phyloP scores from a whole-genome alignment of 2,113 vertebrate genomes.

The Psittacara wagleri region DNA sequence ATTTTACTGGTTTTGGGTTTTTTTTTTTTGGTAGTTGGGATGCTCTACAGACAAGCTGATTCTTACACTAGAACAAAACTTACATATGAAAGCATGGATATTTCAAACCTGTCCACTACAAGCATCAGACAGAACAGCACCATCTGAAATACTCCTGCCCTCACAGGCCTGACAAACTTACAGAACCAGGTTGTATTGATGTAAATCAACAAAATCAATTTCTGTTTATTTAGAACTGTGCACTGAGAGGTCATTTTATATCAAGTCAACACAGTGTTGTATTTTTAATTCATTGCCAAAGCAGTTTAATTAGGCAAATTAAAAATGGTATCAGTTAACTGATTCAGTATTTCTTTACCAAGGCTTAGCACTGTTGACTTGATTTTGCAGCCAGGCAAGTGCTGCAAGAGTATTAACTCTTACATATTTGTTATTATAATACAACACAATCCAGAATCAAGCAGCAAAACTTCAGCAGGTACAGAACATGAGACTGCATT shows the following conservation, averaged over 20 bases:
- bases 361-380: background rate
- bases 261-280: background rate
- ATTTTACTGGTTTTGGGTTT: accelerated
- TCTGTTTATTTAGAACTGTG: background rate
- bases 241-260: background rate
- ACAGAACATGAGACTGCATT: background rate
- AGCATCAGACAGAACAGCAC: background rate
- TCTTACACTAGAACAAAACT: background rate
- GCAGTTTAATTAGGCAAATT: background rate
- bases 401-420: background rate
- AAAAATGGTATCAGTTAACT: background rate
- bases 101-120: background rate
- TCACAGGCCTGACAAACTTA: background rate
- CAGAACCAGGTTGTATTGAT: background rate
- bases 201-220: background rate
- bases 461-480: background rate
- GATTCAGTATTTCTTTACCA: background rate
- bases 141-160: background rate
- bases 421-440: background rate
- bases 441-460: background rate
- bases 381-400: background rate
- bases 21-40: background rate
- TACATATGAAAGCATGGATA: background rate
- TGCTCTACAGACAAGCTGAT: background rate
- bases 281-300: background rate